These are phyloP conservation scores for Oreochromis mossambicus DNA, from an alignment of 2,797 vertebrate species.

Conservation along the genomic window DNA sequence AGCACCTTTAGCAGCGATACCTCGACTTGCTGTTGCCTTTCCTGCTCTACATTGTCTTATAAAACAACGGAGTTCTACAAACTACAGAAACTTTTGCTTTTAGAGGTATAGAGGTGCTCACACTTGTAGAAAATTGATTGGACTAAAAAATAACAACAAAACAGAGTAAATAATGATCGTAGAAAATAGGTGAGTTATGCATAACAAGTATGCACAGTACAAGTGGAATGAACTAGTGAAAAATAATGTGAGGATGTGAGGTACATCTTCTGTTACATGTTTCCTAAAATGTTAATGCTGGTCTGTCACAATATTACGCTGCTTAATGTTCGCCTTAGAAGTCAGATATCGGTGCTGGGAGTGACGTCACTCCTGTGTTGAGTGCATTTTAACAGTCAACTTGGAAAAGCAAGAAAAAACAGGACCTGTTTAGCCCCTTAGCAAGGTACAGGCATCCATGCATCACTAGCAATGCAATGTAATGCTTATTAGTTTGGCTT, in stretches of 20 bases:
- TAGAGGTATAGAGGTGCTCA: not conserved
- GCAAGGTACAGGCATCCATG: not conserved
- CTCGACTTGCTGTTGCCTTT: not conserved
- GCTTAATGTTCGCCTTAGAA: not conserved
- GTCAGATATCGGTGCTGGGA: not conserved
- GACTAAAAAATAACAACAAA: not conserved
- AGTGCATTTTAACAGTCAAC: not conserved
- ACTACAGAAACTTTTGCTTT: not conserved
- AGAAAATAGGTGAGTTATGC: not conserved
- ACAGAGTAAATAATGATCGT: not conserved
- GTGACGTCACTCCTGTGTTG: not conserved
- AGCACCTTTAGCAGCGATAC: not conserved
- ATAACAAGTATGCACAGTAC: not conserved
- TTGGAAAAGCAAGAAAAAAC: not conserved
- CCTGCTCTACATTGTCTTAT: not conserved
- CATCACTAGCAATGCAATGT: not conserved
- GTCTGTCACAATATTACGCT: not conserved
- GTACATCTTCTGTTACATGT: not conserved
- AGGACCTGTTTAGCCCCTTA: not conserved
- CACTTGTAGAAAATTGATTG: not conserved
- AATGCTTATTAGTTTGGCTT: not conserved
- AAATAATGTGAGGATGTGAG: not conserved
- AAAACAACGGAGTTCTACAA: not conserved
- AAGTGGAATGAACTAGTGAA: not conserved
- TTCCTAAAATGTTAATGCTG: not conserved